Evolutionary conservation across 1,140 invertebrate species (phyloP), one percentile per base, ranked within the genome.

Genomic region (Meloidogyne hapla): DNA sequence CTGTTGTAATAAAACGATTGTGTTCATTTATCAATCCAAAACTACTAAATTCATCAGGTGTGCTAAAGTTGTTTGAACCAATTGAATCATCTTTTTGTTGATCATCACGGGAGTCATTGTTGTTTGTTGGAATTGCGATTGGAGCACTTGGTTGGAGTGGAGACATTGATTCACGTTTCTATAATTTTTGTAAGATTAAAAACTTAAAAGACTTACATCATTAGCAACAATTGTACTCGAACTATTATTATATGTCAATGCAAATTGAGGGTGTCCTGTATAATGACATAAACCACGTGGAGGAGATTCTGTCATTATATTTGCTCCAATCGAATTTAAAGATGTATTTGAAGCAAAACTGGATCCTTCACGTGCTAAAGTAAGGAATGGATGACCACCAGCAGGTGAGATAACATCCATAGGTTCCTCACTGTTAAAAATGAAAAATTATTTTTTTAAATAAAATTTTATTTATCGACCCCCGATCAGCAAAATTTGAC

Each of bases 371-470:
- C 40, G 38, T 5, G 33, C 38, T 21, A 65, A 40, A 10, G 40
- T 21, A 45, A 66, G 61, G 26, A 75, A 75, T 33, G 26, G 23
- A 2, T 26, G 21, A 10, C 67, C 45, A 26, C 62, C 26, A 26
- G 23, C 69, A 25, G 79, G 33, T 25, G 80, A 79, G 45, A 82
- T 82, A 42, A 83, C 63, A 2, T 83, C 80, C 15, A 81, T 69
- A 33, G 64, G 33, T 48, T 83, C 80, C 12, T 81, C 80, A 71
- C 81, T 81, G 33, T 33, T 33, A 70, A 61, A 82, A 10, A 15
- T 28, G 2, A 64, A 15, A 64, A 64, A n/a, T n/a, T n/a, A n/a
- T 12, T n/a, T 12, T 38, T 70, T 42, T 45, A 69, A 25, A 4
- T 38, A 23, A 33, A 40, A 64, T 76, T 73, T 21, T 23, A 13